Base-by-base conservation (phyloP, 2,888 invertebrate genomes). In the Biston stratarius region DNA sequence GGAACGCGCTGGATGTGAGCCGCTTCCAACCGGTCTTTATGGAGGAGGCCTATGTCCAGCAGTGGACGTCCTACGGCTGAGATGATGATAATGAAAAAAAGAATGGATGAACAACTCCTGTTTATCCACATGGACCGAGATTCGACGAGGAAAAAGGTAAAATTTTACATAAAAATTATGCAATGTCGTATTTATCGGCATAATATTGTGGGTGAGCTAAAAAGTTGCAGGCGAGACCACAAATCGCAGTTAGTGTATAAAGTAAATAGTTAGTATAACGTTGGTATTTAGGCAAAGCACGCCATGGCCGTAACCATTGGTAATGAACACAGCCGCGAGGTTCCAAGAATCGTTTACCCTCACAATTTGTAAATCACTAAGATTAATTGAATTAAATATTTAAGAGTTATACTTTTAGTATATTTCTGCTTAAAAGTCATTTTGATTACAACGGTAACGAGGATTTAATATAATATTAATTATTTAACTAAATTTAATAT, bases 211-310 rank as follows among this genome's bases (percentile, higher is more conserved):
- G 10, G 1, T 3, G 34, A 36, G 1, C 6, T 15, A 11, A 8
- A 14, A 42, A 53, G 40, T 40, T 0, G 15, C 40, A 24, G 12
- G 33, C 7, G 14, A 42, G 40, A 12, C 42, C 40, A 33, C 24
- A 42, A 15, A 33, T 6, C 55, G 33, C 55, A 40, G 42, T 12
- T 24, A 15, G n/a, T 44, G 38, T 60, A 58, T n/a, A 45, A n/a
- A 42, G 24, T 45, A 34, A n/a, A n/a, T n/a, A n/a, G n/a, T n/a
- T n/a, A n/a, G n/a, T n/a, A 42, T 52, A 72, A 58, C 15, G 38
- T 48, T 6, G 74, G 77, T 77, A 82, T 82, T 78, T 80, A 80
- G 76, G 76, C 73, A 72, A 71, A 42, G 75, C 73, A 71, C 70
- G 68, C 64, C 67, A 71, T 60, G 68, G 64, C 38, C 62, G 64